Conservation (phyloP, 2,888 invertebrate species). For the Idaea aversata region DNA sequence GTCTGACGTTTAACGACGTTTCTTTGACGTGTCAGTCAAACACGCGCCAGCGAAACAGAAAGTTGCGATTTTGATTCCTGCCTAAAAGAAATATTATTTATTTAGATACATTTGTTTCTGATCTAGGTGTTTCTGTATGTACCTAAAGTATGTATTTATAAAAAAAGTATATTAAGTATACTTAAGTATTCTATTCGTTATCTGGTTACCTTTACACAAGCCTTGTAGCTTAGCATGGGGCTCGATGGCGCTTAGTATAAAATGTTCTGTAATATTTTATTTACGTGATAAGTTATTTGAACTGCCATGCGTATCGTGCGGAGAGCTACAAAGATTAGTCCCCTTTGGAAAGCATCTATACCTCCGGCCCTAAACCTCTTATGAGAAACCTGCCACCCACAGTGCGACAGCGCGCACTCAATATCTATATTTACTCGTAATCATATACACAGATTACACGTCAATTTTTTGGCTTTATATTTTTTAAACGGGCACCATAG, state of each 20-base stretch:
- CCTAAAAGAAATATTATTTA: too few relatives aligned
- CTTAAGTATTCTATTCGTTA: too few relatives aligned
- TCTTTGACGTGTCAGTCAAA: too few relatives aligned
- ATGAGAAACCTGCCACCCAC: conserved; percentile 35
- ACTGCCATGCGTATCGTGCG: neutral
- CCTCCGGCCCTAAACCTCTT: conserved; percentile 9
- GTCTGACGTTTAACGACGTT: too few relatives aligned
- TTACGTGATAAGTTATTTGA: neutral
- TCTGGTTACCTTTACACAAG: too few relatives aligned
- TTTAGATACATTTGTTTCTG: too few relatives aligned
- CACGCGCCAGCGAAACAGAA: too few relatives aligned
- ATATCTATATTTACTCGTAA: conserved; percentile 69
- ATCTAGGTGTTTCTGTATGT: too few relatives aligned
- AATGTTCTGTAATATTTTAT: neutral
- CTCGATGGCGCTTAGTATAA: neutral
- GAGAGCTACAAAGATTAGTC: neutral
- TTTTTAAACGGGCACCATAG: conserved; percentile 73
- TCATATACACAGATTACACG: conserved; percentile 68
- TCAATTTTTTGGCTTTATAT: conserved; percentile 75
- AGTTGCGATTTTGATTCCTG: too few relatives aligned
- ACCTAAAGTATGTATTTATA: too few relatives aligned
- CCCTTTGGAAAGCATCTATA: neutral
- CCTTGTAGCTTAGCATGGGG: too few relatives aligned
- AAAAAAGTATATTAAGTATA: too few relatives aligned
- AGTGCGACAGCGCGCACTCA: conserved; percentile 34